phyloP scores from a whole-genome alignment of 2,797 vertebrate species.

The Aldrovandia affinis region DNA sequence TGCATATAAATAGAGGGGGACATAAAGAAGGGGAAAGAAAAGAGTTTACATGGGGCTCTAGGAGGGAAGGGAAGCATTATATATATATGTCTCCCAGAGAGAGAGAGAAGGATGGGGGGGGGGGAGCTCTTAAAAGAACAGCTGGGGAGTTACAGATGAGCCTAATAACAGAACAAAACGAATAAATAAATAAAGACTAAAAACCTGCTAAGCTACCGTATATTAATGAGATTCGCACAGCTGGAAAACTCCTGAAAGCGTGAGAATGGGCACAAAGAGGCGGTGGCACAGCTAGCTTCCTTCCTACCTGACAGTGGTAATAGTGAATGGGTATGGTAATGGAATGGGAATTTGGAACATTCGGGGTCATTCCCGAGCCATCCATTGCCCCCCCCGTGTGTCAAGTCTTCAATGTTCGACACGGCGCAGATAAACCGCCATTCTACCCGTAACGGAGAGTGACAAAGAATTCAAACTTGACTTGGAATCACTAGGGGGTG shows the following conservation, averaged over 20 bases:
- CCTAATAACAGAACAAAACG: not conserved
- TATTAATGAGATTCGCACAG: not conserved
- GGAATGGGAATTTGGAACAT: not conserved
- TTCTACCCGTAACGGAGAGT: not conserved
- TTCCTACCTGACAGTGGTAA: slow-evolving; percentile 16
- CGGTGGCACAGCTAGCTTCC: not conserved
- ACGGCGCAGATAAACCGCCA: not conserved
- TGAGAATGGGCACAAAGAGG: not conserved
- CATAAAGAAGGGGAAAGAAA: slow-evolving; percentile 25
- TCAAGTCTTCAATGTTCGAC: not conserved
- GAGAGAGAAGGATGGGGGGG: slow-evolving; percentile 1
- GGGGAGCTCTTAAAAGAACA: not conserved
- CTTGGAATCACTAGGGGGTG: no score
- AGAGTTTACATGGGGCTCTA: slow-evolving; percentile 10
- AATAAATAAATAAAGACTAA: not conserved
- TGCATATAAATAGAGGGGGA: not conserved
- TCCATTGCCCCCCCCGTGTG: not conserved
- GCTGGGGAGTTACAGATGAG: slow-evolving; percentile 35
- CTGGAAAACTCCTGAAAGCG: slow-evolving; percentile 8
- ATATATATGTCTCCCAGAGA: not conserved
- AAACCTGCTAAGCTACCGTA: not conserved
- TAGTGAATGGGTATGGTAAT: slow-evolving; percentile 45
- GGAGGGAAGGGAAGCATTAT: not conserved
- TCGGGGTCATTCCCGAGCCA: not conserved
- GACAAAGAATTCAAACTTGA: not conserved